Evolutionary conservation across 2,888 invertebrate species (phyloP).

Genomic region (Acronicta alni): DNA sequence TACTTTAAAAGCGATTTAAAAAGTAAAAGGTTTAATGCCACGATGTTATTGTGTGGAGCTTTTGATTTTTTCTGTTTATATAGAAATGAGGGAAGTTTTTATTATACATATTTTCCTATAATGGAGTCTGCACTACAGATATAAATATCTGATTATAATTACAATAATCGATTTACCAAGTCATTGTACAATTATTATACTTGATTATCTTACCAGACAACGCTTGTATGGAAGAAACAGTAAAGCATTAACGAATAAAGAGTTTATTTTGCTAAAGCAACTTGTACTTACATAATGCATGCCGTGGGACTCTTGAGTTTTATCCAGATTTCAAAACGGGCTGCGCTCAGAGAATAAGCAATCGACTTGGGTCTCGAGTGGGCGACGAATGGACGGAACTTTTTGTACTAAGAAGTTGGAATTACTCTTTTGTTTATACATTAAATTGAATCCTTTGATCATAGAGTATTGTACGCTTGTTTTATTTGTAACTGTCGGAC

Average conservation of each 20-base stretch:
- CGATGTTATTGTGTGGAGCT: not conserved
- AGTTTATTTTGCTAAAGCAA: conserved; percentile 20
- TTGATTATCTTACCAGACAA: not conserved
- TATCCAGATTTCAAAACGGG: conserved; percentile 21
- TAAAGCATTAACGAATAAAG: conserved; percentile 19
- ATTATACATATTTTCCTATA: too few species aligned
- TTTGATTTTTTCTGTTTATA: too few species aligned
- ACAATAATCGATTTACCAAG: too few species aligned
- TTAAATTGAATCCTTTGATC: too few species aligned
- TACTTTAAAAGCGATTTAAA: conserved; percentile 9
- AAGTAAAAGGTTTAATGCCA: not conserved
- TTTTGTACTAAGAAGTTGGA: not conserved
- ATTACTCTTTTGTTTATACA: not conserved
- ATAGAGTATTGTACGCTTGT: too few species aligned
- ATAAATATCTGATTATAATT: too few species aligned
- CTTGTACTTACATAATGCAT: conserved; percentile 24
- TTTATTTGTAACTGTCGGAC: too few species aligned
- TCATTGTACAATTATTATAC: too few species aligned
- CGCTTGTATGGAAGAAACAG: conserved; percentile 1
- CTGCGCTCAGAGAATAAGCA: conserved; percentile 14
- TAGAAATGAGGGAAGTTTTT: too few species aligned
- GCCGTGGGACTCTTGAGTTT: conserved; percentile 15
- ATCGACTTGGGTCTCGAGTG: conserved; percentile 8
- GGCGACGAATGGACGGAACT: not conserved
- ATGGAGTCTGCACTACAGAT: too few species aligned